phyloP scores from a whole-genome alignment of 1,140 invertebrate species.

The Listronotus oregonensis region DNA sequence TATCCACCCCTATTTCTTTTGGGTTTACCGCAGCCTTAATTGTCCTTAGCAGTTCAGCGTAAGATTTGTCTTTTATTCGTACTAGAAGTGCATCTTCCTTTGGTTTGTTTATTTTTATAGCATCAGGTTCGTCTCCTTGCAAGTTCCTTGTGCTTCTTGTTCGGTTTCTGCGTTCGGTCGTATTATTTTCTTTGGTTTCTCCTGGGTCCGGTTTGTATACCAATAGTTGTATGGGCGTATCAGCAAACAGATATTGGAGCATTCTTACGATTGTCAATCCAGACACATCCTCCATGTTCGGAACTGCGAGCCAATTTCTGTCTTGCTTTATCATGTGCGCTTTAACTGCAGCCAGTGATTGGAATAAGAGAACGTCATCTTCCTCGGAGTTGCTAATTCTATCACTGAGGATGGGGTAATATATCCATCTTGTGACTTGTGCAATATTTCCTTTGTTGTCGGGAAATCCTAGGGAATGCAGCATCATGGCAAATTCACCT shows the following conservation, averaged over 20 bases:
- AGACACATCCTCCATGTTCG: neutral
- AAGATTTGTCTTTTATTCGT: neutral
- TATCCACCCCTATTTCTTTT: conserved; percentile 5
- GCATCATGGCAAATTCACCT: neutral
- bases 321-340: neutral
- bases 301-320: neutral
- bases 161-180: no score
- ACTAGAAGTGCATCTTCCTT: conserved; percentile 1
- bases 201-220: neutral
- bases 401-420: neutral
- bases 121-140: no score
- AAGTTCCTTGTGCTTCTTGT: no score
- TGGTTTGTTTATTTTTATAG: no score
- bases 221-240: neutral
- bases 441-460: neutral
- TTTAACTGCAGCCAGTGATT: neutral
- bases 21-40: conserved; percentile 2
- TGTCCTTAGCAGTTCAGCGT: conserved; percentile 8
- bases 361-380: neutral
- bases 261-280: neutral
- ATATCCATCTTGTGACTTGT: neutral
- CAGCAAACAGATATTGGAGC: conserved; percentile 1
- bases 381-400: neutral
- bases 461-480: neutral
- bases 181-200: neutral